These are phyloP conservation scores for Brachionichthys hirsutus DNA, from an alignment of 2,113 vertebrate genomes.

Conservation along the genomic window DNA sequence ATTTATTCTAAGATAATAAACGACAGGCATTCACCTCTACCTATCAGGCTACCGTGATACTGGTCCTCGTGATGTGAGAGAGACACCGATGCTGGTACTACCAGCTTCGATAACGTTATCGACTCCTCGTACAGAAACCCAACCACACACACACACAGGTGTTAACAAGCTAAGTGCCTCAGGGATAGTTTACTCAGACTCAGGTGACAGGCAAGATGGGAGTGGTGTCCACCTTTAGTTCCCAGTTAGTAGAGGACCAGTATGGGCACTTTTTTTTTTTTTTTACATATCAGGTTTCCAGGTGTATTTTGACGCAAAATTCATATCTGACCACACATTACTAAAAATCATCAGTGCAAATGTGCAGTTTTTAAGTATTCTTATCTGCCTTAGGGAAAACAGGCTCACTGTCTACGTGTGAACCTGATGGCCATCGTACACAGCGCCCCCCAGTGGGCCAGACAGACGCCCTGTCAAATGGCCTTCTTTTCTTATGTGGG, in stretches of 20 bases:
- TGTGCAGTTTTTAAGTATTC: too few species aligned
- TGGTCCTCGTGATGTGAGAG: neutral
- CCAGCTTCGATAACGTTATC: constrained; percentile 38
- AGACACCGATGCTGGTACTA: constrained; percentile 16
- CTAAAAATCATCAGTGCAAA: neutral
- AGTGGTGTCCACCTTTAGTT: neutral
- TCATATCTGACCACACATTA: too few species aligned
- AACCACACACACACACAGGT: constrained; percentile 15
- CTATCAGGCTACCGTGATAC: too few species aligned
- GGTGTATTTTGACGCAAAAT: neutral
- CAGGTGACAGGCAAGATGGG: neutral
- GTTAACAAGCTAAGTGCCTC: constrained; percentile 19
- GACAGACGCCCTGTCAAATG: neutral
- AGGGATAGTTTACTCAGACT: neutral
- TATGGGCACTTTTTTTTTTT: neutral
- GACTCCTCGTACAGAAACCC: constrained; percentile 51
- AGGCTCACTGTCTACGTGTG: too few species aligned
- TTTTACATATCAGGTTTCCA: neutral
- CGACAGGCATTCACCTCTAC: too few species aligned
- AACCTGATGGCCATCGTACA: too few species aligned
- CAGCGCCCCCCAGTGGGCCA: constrained; percentile 36
- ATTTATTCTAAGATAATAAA: too few species aligned
- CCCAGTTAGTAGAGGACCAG: too few species aligned
- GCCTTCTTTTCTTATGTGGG: constrained; percentile 9
- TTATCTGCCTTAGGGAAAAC: too few species aligned